Evolutionary conservation across 2,113 vertebrate species (phyloP).

Genomic region (Australoheros scitulus): DNA sequence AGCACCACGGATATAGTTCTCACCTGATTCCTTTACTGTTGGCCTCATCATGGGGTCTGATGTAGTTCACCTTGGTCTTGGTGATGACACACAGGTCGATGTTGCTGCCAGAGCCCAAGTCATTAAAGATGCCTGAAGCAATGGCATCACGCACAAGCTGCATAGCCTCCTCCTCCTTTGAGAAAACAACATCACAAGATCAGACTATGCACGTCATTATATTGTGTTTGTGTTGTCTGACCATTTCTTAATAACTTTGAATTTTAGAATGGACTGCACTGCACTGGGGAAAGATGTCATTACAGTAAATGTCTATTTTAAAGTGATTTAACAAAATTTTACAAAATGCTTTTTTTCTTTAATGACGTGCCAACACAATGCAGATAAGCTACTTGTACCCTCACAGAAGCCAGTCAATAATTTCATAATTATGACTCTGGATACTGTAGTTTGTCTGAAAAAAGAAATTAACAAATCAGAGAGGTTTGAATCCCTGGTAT

Average conservation of each 20-base stretch:
- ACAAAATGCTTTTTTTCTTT: neutral
- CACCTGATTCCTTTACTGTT: constrained; percentile 95
- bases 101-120: constrained; percentile 96
- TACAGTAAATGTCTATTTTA: neutral
- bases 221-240: neutral
- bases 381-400: too few relatives aligned
- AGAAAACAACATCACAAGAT: neutral
- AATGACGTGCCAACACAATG: neutral
- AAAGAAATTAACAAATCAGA: too few relatives aligned
- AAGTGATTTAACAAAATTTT: neutral
- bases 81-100: constrained; percentile 95
- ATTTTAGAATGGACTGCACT: neutral
- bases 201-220: neutral
- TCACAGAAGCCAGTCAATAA: too few relatives aligned
- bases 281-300: neutral
- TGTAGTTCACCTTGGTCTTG: constrained; percentile 91
- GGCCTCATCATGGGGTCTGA: constrained; percentile 88
- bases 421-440: too few relatives aligned
- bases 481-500: too few relatives aligned
- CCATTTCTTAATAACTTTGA: neutral
- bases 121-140: constrained; percentile 93
- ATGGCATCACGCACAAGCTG: constrained; percentile 92
- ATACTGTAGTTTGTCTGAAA: too few relatives aligned
- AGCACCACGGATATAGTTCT: neutral
- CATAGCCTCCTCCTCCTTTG: constrained; percentile 92